phyloP scores from a whole-genome alignment of 2,888 invertebrate species.

The Drosophila fulvimacula region DNA sequence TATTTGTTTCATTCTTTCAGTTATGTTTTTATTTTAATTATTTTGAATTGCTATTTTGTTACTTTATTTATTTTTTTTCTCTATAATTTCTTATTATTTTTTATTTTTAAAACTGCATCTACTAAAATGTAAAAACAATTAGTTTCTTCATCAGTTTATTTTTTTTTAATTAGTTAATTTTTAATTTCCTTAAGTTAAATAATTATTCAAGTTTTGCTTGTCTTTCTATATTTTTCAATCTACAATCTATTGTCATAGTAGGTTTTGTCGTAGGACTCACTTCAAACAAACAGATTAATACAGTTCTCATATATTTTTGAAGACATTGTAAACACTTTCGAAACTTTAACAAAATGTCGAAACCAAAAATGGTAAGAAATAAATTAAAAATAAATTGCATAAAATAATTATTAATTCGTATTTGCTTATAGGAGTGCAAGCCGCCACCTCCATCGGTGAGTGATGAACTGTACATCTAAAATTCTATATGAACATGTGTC shows the following conservation, averaged over 20 bases:
- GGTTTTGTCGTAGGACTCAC: not conserved
- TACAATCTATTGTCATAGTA: not conserved
- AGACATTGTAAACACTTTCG: not conserved
- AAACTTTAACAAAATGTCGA: conserved; percentile 15
- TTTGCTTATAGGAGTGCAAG: not conserved
- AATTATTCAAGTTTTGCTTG: too few relatives aligned
- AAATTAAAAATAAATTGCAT: not conserved
- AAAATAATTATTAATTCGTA: not conserved
- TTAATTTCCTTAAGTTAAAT: too few relatives aligned
- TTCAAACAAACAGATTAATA: not conserved
- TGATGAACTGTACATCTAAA: not conserved
- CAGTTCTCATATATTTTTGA: conserved; percentile 11
- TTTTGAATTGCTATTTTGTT: too few relatives aligned
- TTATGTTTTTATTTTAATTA: too few relatives aligned
- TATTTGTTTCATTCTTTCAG: too few relatives aligned
- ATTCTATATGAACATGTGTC: not conserved
- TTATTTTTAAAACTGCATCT: too few relatives aligned
- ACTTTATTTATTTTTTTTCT: too few relatives aligned
- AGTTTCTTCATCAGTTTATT: too few relatives aligned
- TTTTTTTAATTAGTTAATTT: too few relatives aligned
- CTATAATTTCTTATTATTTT: too few relatives aligned
- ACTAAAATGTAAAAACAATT: too few relatives aligned
- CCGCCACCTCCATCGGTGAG: not conserved
- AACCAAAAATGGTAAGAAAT: conserved; percentile 8
- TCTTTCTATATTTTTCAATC: not conserved